Percentiles rank a stretch among this genome's conserved stretches.
phyloP scores from a whole-genome alignment of 2,797 vertebrate genomes.

The Acanthiza pusilla region DNA sequence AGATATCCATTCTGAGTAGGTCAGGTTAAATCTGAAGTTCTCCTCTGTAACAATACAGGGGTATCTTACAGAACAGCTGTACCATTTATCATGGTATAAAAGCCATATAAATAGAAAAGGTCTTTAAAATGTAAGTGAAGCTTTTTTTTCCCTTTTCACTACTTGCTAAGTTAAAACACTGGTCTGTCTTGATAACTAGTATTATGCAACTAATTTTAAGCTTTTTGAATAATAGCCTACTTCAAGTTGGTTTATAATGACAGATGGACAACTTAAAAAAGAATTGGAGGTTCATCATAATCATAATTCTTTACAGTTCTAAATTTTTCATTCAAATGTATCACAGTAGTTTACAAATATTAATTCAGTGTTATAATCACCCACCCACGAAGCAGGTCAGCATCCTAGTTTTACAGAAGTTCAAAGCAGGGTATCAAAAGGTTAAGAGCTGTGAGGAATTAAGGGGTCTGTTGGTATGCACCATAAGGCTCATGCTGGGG shows the following conservation, averaged over 20 bases:
- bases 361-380: constrained; percentile 56
- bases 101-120: constrained; percentile 50
- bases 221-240: constrained; percentile 39
- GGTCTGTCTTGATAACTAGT: neutral
- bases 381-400: constrained; percentile 44
- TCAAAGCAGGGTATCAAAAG: constrained; percentile 28
- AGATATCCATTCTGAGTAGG: constrained; percentile 74
- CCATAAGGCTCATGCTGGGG: constrained; percentile 41
- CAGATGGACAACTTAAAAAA: constrained; percentile 65
- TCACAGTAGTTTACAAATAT: constrained; percentile 59
- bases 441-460: constrained; percentile 60
- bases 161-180: constrained; percentile 1
- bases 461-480: constrained; percentile 35
- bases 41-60: constrained; percentile 39
- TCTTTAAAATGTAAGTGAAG: neutral
- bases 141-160: neutral
- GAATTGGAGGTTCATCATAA: constrained; percentile 45
- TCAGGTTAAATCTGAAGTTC: constrained; percentile 76
- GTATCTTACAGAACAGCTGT: constrained; percentile 53
- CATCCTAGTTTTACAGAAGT: constrained; percentile 53
- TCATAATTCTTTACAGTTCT: constrained; percentile 55
- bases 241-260: constrained; percentile 46
- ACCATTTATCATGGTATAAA: constrained; percentile 52
- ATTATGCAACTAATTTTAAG: constrained; percentile 11
- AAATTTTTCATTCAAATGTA: constrained; percentile 59